These are phyloP conservation scores for Macroramphosus scolopax DNA, from an alignment of 2,797 vertebrate genomes.

Conservation along the genomic window DNA sequence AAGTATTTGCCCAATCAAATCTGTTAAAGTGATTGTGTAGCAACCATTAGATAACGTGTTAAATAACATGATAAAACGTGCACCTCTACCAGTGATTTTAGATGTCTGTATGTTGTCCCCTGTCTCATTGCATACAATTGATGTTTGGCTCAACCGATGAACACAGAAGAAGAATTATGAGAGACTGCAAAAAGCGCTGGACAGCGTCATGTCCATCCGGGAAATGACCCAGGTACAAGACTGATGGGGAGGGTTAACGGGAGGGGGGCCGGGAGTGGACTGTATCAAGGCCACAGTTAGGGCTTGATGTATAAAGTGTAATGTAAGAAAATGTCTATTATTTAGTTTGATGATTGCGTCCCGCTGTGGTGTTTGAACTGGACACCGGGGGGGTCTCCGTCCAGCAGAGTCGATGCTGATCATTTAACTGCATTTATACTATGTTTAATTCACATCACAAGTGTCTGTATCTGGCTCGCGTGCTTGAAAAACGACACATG, in stretches of 20 bases:
- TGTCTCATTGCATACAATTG: constrained; percentile 52
- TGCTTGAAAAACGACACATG: constrained; percentile 8
- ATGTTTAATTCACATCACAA: background rate
- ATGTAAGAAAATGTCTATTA: no score
- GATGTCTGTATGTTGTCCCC: constrained; percentile 58
- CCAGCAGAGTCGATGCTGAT: constrained; percentile 1
- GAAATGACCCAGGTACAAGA: constrained; percentile 97
- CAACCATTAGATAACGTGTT: no score
- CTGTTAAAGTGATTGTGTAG: no score
- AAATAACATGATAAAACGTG: no score
- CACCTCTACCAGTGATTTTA: constrained; percentile 40
- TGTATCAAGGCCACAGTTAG: no score
- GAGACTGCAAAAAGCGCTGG: constrained; percentile 96
- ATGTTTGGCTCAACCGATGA: constrained; percentile 66
- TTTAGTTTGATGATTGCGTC: no score
- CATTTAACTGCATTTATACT: constrained; percentile 7
- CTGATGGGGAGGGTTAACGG: no score
- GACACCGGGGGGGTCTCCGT: no score
- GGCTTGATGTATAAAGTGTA: no score
- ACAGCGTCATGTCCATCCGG: constrained; percentile 98
- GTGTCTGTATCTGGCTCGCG: background rate
- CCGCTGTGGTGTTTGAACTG: no score
- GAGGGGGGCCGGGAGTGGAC: background rate
- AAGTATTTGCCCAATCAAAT: no score
- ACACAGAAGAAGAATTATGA: constrained; percentile 99